phyloP scores from a whole-genome alignment of 1,140 invertebrate genomes.

The Drosophila aff. region DNA sequence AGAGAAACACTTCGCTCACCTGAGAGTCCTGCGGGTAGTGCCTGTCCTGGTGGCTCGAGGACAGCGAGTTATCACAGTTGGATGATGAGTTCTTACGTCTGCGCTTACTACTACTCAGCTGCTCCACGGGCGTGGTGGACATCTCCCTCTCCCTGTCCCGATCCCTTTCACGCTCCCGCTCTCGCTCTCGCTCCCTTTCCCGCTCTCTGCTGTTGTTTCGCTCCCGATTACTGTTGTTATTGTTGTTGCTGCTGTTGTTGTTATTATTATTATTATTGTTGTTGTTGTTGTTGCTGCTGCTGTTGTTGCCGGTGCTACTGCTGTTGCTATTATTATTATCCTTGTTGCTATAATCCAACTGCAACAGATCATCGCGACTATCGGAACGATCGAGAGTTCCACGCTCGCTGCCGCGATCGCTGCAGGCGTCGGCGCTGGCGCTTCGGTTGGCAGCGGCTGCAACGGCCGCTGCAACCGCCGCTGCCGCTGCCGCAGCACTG shows the following conservation, averaged over 20 bases:
- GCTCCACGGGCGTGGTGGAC: slow-evolving; percentile 84
- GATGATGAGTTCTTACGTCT: slow-evolving; percentile 89
- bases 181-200: slow-evolving; percentile 53
- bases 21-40: slow-evolving; percentile 89
- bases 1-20: slow-evolving; percentile 80
- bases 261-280: slow-evolving; percentile 49
- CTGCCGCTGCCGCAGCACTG: slow-evolving; percentile 71
- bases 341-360: slow-evolving; percentile 84
- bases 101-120: slow-evolving; percentile 87
- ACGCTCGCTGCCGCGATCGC: slow-evolving; percentile 79
- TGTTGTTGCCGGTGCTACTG: slow-evolving; percentile 57
- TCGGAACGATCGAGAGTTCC: slow-evolving; percentile 77
- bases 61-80: slow-evolving; percentile 89
- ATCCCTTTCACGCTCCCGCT: slow-evolving; percentile 62
- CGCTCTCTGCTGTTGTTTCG: slow-evolving; percentile 74
- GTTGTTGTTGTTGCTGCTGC: slow-evolving; percentile 44
- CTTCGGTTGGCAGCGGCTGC: slow-evolving; percentile 74
- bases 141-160: slow-evolving; percentile 77
- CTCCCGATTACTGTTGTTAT: slow-evolving; percentile 70
- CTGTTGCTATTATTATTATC: slow-evolving; percentile 75
- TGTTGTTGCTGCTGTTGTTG: slow-evolving; percentile 48
- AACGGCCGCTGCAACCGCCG: slow-evolving; percentile 71
- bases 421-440: slow-evolving; percentile 73
- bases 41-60: slow-evolving; percentile 88
- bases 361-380: slow-evolving; percentile 82